These are phyloP conservation scores for Torymus auratus DNA, from an alignment of 2,888 invertebrate species.

Conservation along the genomic window DNA sequence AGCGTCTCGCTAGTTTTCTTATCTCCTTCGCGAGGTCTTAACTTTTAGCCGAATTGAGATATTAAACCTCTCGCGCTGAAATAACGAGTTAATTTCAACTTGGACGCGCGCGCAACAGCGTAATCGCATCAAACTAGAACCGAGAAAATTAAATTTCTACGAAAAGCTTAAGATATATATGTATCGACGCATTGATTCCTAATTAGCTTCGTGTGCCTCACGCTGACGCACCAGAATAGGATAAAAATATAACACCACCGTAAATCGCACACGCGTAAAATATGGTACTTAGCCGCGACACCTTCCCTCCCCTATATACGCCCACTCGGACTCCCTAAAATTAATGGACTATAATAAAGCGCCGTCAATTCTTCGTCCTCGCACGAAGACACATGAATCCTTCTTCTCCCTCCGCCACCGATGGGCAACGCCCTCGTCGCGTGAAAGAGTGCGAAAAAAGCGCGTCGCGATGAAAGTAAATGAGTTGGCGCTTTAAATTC, in stretches of 20 bases:
- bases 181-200: too few species aligned
- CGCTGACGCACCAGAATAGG: neutral
- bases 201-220: neutral
- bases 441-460: neutral
- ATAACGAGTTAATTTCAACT: too few species aligned
- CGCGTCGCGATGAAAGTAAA: neutral
- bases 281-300: conserved; percentile 1
- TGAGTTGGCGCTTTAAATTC: neutral
- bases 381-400: neutral
- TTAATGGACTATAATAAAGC: conserved; percentile 27
- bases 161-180: too few species aligned
- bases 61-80: too few species aligned
- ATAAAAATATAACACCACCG: conserved; percentile 11
- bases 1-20: neutral
- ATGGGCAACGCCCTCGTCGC: too few species aligned
- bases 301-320: too few species aligned
- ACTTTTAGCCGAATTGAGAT: neutral
- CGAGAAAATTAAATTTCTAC: too few species aligned
- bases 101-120: too few species aligned
- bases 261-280: conserved; percentile 3
- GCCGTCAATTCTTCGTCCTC: conserved; percentile 17
- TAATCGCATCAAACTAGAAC: too few species aligned
- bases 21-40: neutral
- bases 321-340: neutral
- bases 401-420: too few species aligned